Evolutionary conservation across 2,888 invertebrate species (phyloP).

Genomic region (Hemicrepidius hirtus): DNA sequence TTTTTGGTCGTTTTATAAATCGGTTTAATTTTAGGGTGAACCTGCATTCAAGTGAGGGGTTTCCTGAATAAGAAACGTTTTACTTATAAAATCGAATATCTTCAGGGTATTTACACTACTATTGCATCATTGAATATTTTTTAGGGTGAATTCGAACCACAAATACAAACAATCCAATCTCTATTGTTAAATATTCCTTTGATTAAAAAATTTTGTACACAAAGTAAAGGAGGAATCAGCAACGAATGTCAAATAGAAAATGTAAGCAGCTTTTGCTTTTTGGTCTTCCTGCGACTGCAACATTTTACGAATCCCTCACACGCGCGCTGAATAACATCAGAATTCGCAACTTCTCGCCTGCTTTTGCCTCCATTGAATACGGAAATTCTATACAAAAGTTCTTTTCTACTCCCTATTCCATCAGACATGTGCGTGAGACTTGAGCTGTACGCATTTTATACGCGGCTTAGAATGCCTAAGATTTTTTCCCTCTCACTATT

Average conservation of each 20-base stretch:
- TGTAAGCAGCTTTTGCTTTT: constrained; percentile 49
- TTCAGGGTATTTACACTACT: constrained; percentile 50
- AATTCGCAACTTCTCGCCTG: constrained; percentile 60
- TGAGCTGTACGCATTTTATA: constrained; percentile 47
- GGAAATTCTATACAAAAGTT: constrained; percentile 63
- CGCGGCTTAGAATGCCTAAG: constrained; percentile 25
- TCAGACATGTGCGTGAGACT: constrained; percentile 57
- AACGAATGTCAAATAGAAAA: constrained; percentile 38
- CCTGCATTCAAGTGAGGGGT: constrained; percentile 1
- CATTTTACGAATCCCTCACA: constrained; percentile 59
- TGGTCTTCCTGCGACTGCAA: constrained; percentile 50
- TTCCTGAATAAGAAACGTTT: constrained; percentile 17
- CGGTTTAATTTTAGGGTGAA: constrained; percentile 27
- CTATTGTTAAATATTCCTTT: too few species aligned
- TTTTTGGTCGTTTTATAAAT: constrained; percentile 10
- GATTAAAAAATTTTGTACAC: constrained; percentile 7
- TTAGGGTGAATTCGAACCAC: constrained; percentile 15
- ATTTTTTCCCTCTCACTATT: neutral
- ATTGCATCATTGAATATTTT: constrained; percentile 13
- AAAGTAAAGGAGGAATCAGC: neutral
- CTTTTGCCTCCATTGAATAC: constrained; percentile 60
- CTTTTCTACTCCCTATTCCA: constrained; percentile 57
- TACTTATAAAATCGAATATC: constrained; percentile 50
- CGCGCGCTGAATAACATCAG: constrained; percentile 61
- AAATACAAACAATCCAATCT: neutral